A percentile compares a stretch with the other conserved stretches of the same genome.
Evolutionary conservation across 2,113 vertebrate genomes (phyloP).

Genomic region (Sylvilagus bachmani): DNA sequence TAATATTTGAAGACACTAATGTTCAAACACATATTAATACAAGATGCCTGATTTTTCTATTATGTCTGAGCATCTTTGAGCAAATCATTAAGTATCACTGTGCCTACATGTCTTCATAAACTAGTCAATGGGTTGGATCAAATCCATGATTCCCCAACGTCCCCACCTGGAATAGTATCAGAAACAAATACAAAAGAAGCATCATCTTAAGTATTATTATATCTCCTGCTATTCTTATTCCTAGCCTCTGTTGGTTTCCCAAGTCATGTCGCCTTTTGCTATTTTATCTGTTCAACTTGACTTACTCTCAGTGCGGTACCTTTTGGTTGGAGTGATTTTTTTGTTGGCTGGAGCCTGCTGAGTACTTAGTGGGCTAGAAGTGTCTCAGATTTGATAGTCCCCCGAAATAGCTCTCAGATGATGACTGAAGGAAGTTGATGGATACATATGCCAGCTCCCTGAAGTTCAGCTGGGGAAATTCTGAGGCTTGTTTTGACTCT

Average conservation of each 20-base stretch:
- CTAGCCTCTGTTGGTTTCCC: neutral
- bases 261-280: too few species aligned
- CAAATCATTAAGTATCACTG: neutral
- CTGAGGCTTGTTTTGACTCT: neutral
- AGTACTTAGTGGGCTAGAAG: neutral
- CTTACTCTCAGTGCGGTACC: neutral
- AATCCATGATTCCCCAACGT: neutral
- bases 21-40: neutral
- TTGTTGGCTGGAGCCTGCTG: neutral
- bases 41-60: neutral
- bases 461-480: neutral
- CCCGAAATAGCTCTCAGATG: neutral
- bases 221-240: too few species aligned
- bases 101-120: neutral
- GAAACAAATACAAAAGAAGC: neutral
- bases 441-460: neutral
- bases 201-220: neutral
- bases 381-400: neutral
- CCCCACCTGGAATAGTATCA: neutral
- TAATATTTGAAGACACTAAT: conserved; percentile 37
- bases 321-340: neutral
- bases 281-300: conserved; percentile 14
- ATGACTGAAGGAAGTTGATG: neutral
- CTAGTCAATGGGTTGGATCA: neutral
- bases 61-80: neutral